Evolutionary conservation across 2,113 vertebrate genomes (phyloP), one percentile per base, ranked within the genome.

Genomic region (Cettia cetti): DNA sequence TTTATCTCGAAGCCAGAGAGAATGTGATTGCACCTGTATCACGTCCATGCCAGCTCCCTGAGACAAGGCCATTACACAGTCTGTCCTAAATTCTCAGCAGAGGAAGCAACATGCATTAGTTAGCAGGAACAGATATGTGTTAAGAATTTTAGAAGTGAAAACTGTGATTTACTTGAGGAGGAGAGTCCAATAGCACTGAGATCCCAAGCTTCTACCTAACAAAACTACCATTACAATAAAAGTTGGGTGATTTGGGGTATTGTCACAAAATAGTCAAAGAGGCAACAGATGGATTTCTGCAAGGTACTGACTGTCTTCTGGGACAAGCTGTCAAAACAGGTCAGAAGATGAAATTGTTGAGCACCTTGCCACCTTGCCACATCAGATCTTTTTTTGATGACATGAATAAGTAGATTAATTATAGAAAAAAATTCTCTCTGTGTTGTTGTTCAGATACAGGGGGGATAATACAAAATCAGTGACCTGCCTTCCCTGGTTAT

Each of bases 51-150:
- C 56, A 75, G 6, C 7, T 54, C 44, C 44, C 44, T 37, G 53
- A 68, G 19, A 30, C 11, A 66, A 74, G 52, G 12, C 7, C 10
- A 30, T 75, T 40, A 22, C 11, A 15, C 4, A 31, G 6, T 14
- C 50, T 86, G 27, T 33, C 42, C 69, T 60, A 37, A 35, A n/a
- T n/a, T 64, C 22, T 59, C 78, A 79, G 27, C 30, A 82, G 15
- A 63, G 23, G 14, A 70, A 80, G 10, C 2, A 0, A 31, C 0
- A 1, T 12, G 7, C 15, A 7, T 78, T 39, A 42, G 6, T 42
- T 44, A 39, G 27, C 1, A 5, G 39, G n/a, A 75, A 6, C 7
- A 24, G 15, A 30, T 33, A 19, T 72, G 12, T 3, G 1, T 37
- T 53, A 74, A 81, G 19, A 72, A 56, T 47, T 35, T 15, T 47